These are phyloP conservation scores for Gila orcuttii DNA, from an alignment of 2,113 vertebrate species.

Conservation along the genomic window DNA sequence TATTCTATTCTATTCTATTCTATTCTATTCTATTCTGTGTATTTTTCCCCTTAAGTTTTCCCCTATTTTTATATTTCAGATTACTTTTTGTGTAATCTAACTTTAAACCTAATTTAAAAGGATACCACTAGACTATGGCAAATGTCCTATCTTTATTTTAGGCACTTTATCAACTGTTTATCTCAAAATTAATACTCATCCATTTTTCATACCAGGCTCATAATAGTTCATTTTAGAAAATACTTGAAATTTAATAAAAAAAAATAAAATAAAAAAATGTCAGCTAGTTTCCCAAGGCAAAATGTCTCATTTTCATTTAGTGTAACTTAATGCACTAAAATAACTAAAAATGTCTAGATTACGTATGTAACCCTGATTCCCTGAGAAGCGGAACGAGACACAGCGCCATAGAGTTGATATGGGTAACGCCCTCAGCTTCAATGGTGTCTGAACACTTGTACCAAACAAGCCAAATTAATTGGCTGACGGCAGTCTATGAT, in stretches of 20 bases:
- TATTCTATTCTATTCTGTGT: neutral
- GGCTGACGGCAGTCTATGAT: too few species aligned
- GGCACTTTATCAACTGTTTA: neutral
- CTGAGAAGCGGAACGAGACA: too few species aligned
- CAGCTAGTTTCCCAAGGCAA: too few species aligned
- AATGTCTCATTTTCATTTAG: neutral
- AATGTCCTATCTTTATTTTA: neutral
- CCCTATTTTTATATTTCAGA: neutral
- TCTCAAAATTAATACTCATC: neutral
- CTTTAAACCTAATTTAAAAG: neutral
- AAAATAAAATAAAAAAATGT: too few species aligned
- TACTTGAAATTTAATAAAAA: too few species aligned
- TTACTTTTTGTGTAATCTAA: neutral
- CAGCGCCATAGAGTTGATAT: too few species aligned
- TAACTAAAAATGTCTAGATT: too few species aligned
- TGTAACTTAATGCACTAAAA: neutral
- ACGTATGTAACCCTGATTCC: too few species aligned
- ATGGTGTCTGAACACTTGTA: too few species aligned
- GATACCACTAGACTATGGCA: neutral
- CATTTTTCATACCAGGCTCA: neutral
- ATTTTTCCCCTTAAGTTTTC: neutral
- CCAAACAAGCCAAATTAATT: too few species aligned
- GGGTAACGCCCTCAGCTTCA: too few species aligned
- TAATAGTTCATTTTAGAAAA: neutral
- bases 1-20: neutral